Conservation (phyloP, 1,140 invertebrate species). For the Caenorhabditis inopinata region DNA sequence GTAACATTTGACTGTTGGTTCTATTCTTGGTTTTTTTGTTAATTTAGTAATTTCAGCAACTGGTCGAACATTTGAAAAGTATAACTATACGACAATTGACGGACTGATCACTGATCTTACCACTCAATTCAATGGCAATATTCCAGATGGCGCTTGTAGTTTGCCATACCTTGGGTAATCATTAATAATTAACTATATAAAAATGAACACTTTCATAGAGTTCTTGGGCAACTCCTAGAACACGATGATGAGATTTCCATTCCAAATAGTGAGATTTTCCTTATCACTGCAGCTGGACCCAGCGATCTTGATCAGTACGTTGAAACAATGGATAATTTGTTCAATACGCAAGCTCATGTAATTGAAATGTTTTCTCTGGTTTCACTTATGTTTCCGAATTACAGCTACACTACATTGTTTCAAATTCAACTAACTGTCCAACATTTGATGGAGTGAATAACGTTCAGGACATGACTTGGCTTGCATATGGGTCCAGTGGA, state of each 20-base stretch:
- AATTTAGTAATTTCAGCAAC: neutral
- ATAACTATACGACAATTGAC: neutral
- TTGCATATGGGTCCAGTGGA: conserved; percentile 42
- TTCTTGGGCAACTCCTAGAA: neutral
- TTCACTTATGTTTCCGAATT: neutral
- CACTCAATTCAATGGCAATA: neutral
- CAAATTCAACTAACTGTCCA: neutral
- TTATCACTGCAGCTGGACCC: conserved; percentile 34
- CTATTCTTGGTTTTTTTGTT: neutral
- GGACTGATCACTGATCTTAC: conserved; percentile 15
- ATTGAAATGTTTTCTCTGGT: neutral
- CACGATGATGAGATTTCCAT: conserved; percentile 26
- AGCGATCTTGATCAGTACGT: neutral
- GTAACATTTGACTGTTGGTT: conserved; percentile 40
- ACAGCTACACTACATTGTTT: conserved; percentile 33
- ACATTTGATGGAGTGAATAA: conserved; percentile 17
- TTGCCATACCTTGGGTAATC: conserved; percentile 14
- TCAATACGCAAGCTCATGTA: conserved; percentile 28
- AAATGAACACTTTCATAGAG: conserved; percentile 27
- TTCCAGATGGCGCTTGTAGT: conserved; percentile 6
- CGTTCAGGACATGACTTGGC: conserved; percentile 24
- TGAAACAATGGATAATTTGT: conserved; percentile 5
- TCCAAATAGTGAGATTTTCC: conserved; percentile 42
- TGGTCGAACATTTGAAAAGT: neutral
- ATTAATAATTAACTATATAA: too few species aligned